phyloP scores from a whole-genome alignment of 2,113 vertebrate genomes.

The Pycnonotus jocosus region DNA sequence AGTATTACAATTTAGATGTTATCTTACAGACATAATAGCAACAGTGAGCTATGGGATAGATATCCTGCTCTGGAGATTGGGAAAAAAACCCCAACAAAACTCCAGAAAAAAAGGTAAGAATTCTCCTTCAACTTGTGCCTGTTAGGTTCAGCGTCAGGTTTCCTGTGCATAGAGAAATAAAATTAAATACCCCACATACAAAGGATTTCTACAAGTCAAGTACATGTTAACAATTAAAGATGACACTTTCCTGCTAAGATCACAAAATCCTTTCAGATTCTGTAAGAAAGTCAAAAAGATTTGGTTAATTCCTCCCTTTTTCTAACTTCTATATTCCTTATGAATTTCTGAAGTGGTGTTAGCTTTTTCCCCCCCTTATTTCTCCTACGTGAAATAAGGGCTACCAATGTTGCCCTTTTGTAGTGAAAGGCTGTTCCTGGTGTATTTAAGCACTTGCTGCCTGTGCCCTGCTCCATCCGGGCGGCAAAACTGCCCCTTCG shows the following conservation, averaged over 20 bases:
- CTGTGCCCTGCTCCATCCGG: neutral
- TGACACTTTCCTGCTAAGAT: neutral
- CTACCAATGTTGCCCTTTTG: neutral
- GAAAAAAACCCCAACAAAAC: neutral
- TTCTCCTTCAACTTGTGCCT: neutral
- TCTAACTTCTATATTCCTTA: neutral
- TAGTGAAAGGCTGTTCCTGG: neutral
- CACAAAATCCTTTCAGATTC: neutral
- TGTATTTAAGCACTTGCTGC: neutral
- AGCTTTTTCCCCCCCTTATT: neutral
- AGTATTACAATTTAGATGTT: neutral
- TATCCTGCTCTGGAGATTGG: rapidly evolving
- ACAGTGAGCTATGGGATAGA: neutral
- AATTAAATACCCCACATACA: rapidly evolving
- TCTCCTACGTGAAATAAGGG: neutral
- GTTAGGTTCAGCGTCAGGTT: neutral
- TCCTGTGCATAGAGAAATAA: neutral
- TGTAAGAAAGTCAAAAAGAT: neutral
- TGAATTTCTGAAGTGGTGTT: neutral
- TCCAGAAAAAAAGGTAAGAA: neutral
- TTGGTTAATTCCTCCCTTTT: neutral
- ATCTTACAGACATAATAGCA: neutral
- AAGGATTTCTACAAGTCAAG: neutral
- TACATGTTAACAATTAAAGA: neutral
- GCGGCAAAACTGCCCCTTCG: neutral